Conservation (phyloP, 2,888 invertebrate species). For the Pegoplata infirma region DNA sequence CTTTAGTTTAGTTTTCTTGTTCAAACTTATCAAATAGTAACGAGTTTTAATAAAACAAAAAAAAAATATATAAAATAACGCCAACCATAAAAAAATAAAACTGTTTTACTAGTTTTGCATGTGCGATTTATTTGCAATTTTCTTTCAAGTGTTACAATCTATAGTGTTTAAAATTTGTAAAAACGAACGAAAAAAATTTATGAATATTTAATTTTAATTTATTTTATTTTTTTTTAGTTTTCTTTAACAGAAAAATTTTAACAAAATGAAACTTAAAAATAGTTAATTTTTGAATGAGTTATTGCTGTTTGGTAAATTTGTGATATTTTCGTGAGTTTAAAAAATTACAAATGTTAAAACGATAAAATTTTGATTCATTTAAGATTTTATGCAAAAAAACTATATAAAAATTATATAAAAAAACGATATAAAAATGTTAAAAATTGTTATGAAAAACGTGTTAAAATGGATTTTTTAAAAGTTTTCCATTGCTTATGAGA, state of each 20-base stretch:
- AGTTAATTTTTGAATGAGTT: slow-evolving; percentile 30
- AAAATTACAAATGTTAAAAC: background rate
- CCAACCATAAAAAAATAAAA: background rate
- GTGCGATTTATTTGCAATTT: slow-evolving; percentile 23
- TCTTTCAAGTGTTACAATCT: slow-evolving; percentile 40
- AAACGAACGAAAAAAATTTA: slow-evolving; percentile 3
- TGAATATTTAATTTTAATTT: slow-evolving; percentile 31
- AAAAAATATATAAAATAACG: background rate
- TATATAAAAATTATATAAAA: too few relatives aligned
- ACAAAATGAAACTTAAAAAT: background rate
- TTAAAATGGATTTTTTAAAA: too few relatives aligned
- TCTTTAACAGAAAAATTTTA: background rate
- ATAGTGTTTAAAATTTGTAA: slow-evolving; percentile 14
- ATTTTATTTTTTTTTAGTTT: too few relatives aligned
- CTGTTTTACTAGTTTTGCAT: slow-evolving; percentile 46
- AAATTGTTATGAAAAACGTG: too few relatives aligned
- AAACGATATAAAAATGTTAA: too few relatives aligned
- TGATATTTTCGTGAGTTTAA: slow-evolving; percentile 11
- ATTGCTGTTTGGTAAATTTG: slow-evolving; percentile 11
- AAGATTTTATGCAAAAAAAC: slow-evolving; percentile 1
- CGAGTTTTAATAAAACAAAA: background rate
- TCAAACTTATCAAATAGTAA: slow-evolving; percentile 45
- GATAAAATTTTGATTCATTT: background rate
- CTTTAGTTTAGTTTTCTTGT: slow-evolving; percentile 49
- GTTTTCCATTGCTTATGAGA: too few relatives aligned